Evolutionary conservation across 1,140 invertebrate species (phyloP).

Genomic region (Cephus cinctus): DNA sequence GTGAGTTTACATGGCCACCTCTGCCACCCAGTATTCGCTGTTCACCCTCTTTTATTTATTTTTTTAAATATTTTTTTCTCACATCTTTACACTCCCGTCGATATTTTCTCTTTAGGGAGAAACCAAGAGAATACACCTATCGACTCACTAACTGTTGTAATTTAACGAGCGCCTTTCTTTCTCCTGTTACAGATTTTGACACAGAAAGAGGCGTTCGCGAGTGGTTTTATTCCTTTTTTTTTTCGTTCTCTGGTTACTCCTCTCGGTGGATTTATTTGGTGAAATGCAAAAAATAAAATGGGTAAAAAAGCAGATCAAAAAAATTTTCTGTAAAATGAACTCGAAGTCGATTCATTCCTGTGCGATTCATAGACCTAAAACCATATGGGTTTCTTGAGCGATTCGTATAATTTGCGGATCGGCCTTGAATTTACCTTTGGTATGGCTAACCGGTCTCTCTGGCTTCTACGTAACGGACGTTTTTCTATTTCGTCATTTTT

Average conservation of each 20-base stretch:
- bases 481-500: too few species aligned
- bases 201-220: too few species aligned
- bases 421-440: too few species aligned
- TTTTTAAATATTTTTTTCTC: background rate
- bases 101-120: conserved; percentile 21
- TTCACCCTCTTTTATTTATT: conserved; percentile 13
- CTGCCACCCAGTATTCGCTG: background rate
- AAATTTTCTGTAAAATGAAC: too few species aligned
- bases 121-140: background rate
- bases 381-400: too few species aligned
- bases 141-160: conserved; percentile 35
- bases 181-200: background rate
- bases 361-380: too few species aligned
- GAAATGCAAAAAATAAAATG: too few species aligned
- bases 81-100: conserved; percentile 9
- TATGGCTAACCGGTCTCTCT: too few species aligned
- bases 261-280: conserved; percentile 1
- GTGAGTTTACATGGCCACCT: conserved; percentile 12
- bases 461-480: too few species aligned
- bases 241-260: conserved; percentile 3
- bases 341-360: too few species aligned
- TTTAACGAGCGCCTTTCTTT: conserved; percentile 36
- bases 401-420: too few species aligned
- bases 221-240: conserved; percentile 7
- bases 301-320: too few species aligned